These are phyloP conservation scores for Procambarus clarkii DNA, from an alignment of 1,140 invertebrate species.

Conservation along the genomic window DNA sequence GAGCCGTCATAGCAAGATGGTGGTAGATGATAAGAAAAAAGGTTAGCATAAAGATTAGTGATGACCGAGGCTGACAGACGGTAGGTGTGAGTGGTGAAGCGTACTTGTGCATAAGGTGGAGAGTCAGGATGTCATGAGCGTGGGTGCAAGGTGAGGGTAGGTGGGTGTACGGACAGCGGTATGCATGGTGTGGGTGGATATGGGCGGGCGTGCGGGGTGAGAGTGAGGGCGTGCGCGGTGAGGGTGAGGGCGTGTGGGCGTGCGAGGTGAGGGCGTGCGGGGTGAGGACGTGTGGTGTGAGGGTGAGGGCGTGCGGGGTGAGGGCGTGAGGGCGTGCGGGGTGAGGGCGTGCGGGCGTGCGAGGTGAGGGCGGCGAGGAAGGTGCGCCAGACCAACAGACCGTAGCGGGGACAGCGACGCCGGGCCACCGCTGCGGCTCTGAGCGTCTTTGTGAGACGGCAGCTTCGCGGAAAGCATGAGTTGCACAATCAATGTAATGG, in stretches of 20 bases:
- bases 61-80: neutral
- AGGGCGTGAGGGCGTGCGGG: slow-evolving; percentile 1
- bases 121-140: neutral
- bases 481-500: slow-evolving; percentile 72
- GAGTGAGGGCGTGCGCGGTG: neutral
- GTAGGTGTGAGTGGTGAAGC: neutral
- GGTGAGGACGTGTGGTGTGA: no score
- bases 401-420: slow-evolving; percentile 46
- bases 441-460: slow-evolving; percentile 63
- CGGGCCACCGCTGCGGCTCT: slow-evolving; percentile 31
- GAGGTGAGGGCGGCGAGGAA: slow-evolving; percentile 16
- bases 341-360: slow-evolving; percentile 26
- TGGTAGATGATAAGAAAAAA: neutral
- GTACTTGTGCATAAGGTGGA: slow-evolving; percentile 1
- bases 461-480: slow-evolving; percentile 71
- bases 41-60: neutral
- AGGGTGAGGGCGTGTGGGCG: no score
- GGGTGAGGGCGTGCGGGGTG: neutral
- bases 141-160: no score
- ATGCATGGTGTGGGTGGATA: no score
- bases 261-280: no score
- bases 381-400: slow-evolving; percentile 36
- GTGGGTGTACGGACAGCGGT: no score
- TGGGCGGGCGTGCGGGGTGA: neutral
- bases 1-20: no score